phyloP scores from a whole-genome alignment of 2,888 invertebrate species.

The Diarsia dahlii region DNA sequence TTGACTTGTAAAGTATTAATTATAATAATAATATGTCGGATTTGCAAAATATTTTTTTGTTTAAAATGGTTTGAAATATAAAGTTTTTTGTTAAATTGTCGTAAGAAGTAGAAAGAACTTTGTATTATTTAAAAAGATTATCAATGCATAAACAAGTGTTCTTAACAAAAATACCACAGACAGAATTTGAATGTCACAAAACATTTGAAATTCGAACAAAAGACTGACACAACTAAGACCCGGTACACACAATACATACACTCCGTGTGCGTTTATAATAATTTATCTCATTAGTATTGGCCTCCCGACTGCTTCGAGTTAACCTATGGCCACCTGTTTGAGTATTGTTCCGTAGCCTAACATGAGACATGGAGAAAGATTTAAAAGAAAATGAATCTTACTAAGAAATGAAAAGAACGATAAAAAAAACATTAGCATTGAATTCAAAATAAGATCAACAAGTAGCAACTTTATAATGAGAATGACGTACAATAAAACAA shows the following conservation, averaged over 20 bases:
- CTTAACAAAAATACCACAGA: constrained; percentile 26
- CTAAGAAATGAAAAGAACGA: not conserved
- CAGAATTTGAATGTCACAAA: constrained; percentile 45
- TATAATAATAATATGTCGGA: not conserved
- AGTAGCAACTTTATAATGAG: not conserved
- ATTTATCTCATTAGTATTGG: constrained; percentile 69
- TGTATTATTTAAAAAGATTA: too few species aligned
- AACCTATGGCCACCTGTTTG: constrained; percentile 61
- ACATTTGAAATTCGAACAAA: constrained; percentile 61
- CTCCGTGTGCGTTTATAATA: constrained; percentile 62
- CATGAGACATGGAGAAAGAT: constrained; percentile 29
- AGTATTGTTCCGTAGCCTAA: constrained; percentile 59
- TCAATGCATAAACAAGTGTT: constrained; percentile 27
- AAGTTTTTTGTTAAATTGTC: not conserved
- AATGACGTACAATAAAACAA: not conserved
- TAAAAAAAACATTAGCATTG: not conserved
- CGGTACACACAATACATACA: constrained; percentile 43
- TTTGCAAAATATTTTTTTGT: not conserved
- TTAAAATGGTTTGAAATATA: not conserved
- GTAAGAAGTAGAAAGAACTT: not conserved
- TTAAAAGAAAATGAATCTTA: not conserved
- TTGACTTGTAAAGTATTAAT: not conserved
- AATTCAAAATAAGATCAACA: not conserved
- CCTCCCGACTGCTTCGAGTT: constrained; percentile 53
- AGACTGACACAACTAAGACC: constrained; percentile 40